Conservation (phyloP, 2,888 invertebrate genomes). For the Chouioia cunea region DNA sequence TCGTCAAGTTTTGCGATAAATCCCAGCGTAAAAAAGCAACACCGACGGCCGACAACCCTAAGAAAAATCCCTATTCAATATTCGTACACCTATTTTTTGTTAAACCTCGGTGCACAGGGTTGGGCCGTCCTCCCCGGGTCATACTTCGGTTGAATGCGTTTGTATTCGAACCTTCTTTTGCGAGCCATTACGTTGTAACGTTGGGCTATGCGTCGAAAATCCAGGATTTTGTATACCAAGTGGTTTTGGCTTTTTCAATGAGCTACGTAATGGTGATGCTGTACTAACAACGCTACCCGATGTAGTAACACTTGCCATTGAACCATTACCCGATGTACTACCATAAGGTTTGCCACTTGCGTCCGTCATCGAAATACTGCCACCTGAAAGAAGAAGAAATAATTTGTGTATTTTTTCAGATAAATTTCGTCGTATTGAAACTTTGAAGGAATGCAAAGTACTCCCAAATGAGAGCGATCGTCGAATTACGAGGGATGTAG, state of each 20-base stretch:
- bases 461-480: too few species aligned
- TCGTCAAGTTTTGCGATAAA: too few species aligned
- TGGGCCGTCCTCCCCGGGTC: slow-evolving; percentile 50
- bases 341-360: slow-evolving; percentile 87
- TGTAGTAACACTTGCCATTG: slow-evolving; percentile 70
- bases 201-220: slow-evolving; percentile 86
- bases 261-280: slow-evolving; percentile 81
- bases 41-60: too few species aligned
- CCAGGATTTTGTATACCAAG: slow-evolving; percentile 90
- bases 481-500: too few species aligned
- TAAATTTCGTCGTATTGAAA: too few species aligned
- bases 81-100: too few species aligned
- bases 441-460: too few species aligned
- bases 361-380: slow-evolving; percentile 84
- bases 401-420: neutral
- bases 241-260: slow-evolving; percentile 85
- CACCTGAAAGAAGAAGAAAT: slow-evolving; percentile 66
- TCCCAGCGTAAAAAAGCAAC: too few species aligned
- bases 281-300: slow-evolving; percentile 68
- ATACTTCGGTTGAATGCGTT: slow-evolving; percentile 92
- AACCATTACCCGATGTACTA: slow-evolving; percentile 69
- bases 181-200: slow-evolving; percentile 86
- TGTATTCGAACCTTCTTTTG: slow-evolving; percentile 93
- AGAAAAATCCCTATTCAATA: too few species aligned
- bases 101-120: too few species aligned